Evolutionary conservation across 2,113 vertebrate species (phyloP).

Genomic region (Lamprologus speciosus): DNA sequence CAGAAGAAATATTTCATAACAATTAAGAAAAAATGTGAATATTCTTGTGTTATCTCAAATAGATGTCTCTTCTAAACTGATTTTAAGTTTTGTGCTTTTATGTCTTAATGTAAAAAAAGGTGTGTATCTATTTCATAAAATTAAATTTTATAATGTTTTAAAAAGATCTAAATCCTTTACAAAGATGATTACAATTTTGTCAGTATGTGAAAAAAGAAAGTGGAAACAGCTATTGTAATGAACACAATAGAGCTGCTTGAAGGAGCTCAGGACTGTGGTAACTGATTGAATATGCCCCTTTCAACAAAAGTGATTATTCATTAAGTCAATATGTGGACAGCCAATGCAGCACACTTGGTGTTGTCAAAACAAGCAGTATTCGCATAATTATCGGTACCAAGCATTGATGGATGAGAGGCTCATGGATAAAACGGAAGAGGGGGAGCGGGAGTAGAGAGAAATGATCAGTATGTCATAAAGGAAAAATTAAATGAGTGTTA

Average conservation of each 20-base stretch:
- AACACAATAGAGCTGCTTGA: background rate
- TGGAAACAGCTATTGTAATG: background rate
- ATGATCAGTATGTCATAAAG: background rate
- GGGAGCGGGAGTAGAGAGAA: background rate
- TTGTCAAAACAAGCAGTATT: constrained; percentile 23
- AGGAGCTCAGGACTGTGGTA: background rate
- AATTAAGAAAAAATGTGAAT: background rate
- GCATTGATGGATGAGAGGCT: constrained; percentile 24
- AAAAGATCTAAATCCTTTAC: background rate
- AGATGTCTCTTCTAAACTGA: background rate
- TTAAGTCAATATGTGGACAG: constrained; percentile 27
- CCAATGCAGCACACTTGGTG: background rate
- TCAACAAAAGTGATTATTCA: constrained; percentile 16
- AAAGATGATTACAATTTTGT: background rate
- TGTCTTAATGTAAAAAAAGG: background rate
- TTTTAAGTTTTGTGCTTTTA: background rate
- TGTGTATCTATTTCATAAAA: background rate
- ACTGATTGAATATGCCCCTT: background rate
- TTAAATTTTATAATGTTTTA: background rate
- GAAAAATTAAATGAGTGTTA: constrained; percentile 11
- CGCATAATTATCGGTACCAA: constrained; percentile 9
- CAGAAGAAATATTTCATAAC: background rate
- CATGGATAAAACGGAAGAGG: background rate
- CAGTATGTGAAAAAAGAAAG: background rate
- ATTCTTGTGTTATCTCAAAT: background rate